Evolutionary conservation across 2,888 invertebrate species (phyloP).

Genomic region (Dilophus febrilis): DNA sequence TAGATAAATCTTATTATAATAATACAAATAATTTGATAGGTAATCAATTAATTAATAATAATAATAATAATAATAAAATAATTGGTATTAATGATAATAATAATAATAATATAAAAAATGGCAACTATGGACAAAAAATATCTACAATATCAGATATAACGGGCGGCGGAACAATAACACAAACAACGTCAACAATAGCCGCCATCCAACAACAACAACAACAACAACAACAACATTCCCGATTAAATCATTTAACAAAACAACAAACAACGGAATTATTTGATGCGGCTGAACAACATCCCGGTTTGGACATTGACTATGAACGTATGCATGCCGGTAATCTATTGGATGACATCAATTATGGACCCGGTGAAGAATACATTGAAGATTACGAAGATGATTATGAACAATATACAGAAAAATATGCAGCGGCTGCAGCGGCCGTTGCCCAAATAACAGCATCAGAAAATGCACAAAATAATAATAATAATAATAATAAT

Average conservation of each 20-base stretch:
- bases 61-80: background rate
- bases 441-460: background rate
- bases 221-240: too few relatives aligned
- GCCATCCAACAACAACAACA: background rate
- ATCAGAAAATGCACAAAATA: background rate
- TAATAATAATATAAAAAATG: too few relatives aligned
- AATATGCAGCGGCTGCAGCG: too few relatives aligned
- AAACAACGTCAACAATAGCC: background rate
- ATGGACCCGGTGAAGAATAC: background rate
- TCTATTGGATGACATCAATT: too few relatives aligned
- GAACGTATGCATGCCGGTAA: background rate
- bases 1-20: conserved; percentile 11
- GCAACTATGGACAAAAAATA: too few relatives aligned
- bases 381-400: conserved; percentile 2
- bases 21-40: too few relatives aligned
- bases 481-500: conserved; percentile 1
- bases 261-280: background rate
- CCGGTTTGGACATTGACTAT: background rate
- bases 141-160: too few relatives aligned
- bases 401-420: too few relatives aligned
- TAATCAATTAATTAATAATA: conserved; percentile 1
- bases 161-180: background rate
- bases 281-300: background rate
- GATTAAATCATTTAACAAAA: background rate
- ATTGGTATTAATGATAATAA: too few relatives aligned